These are phyloP conservation scores for Hippopotamyrus pictus DNA, from an alignment of 2,797 vertebrate species.

Conservation along the genomic window DNA sequence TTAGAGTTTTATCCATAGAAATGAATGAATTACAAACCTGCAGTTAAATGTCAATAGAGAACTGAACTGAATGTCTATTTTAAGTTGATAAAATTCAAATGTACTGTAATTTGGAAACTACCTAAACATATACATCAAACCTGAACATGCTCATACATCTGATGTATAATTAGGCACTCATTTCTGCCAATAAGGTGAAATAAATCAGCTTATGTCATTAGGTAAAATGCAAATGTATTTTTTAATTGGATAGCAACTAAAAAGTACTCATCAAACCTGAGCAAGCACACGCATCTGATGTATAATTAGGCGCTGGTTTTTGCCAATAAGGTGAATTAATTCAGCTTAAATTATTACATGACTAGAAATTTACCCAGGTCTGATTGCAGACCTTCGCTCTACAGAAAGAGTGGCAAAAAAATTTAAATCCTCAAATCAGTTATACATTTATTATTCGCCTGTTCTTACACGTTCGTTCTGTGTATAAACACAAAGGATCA, in stretches of 20 bases:
- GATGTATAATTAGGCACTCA: not conserved
- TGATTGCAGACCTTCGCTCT: not conserved
- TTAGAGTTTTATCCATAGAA: not conserved
- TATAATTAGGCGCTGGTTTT: not conserved
- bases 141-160: not conserved
- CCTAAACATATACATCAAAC: not conserved
- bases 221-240: not conserved
- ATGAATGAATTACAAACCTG: not conserved
- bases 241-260: not conserved
- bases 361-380: not conserved
- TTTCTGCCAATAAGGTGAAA: conserved; percentile 9
- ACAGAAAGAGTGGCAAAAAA: not conserved
- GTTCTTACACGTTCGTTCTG: not conserved
- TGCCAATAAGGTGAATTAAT: conserved; percentile 4
- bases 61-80: not conserved
- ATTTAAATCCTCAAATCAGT: not conserved
- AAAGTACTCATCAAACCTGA: not conserved
- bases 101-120: not conserved
- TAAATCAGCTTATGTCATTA: not conserved
- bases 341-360: not conserved
- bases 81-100: conserved; percentile 2
- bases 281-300: not conserved
- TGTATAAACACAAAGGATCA: not conserved
- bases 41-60: not conserved
- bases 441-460: not conserved